phyloP scores from a whole-genome alignment of 2,113 vertebrate species.

The Arenaria interpres region DNA sequence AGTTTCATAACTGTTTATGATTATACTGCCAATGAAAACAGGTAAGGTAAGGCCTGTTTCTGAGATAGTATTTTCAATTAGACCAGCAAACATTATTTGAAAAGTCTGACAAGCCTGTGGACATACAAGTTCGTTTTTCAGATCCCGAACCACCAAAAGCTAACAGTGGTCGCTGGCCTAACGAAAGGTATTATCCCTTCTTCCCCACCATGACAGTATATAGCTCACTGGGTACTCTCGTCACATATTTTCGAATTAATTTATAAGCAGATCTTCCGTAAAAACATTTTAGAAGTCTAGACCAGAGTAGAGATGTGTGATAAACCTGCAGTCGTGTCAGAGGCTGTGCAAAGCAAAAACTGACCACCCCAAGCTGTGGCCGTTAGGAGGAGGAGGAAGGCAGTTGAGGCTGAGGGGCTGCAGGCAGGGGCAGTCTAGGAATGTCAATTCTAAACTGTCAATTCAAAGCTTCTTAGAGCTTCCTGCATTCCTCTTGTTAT shows the following conservation, averaged over 20 bases:
- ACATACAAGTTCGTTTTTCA: not conserved
- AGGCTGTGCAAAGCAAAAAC: not conserved
- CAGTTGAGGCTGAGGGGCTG: not conserved
- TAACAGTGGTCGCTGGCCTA: not conserved
- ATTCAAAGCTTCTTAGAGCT: not conserved
- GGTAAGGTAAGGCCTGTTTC: not conserved
- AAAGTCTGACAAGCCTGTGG: not conserved
- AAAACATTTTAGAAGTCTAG: not conserved
- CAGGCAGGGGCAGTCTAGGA: not conserved
- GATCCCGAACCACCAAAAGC: not conserved
- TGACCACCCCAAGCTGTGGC: not conserved
- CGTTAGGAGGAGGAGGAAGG: not conserved
- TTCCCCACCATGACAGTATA: not conserved
- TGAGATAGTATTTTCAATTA: not conserved
- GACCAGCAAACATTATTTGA: not conserved
- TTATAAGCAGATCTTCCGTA: not conserved
- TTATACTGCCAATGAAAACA: not conserved
- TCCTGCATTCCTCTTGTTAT: not conserved
- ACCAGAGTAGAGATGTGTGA: not conserved
- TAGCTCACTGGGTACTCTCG: not conserved
- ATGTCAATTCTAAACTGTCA: not conserved
- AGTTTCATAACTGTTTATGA: not conserved
- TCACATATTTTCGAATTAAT: not conserved
- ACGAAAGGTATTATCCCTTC: not conserved
- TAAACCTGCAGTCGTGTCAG: not conserved